phyloP scores from a whole-genome alignment of 2,888 invertebrate species.

The Agelastica alni region DNA sequence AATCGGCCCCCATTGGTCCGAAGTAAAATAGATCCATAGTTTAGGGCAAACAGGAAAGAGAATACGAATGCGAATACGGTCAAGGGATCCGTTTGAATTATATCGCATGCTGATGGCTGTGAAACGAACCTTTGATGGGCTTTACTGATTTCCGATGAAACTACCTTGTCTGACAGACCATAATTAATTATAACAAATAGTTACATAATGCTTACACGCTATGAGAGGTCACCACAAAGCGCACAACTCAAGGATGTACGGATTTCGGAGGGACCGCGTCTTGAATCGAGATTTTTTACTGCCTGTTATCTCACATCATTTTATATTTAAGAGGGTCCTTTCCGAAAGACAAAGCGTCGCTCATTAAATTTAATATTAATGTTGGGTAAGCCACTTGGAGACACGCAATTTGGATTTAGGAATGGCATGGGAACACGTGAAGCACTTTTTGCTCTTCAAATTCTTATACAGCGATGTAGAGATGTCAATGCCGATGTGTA shows the following conservation, averaged over 20 bases:
- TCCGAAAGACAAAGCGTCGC: no score
- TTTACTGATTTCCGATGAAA: conserved; percentile 24
- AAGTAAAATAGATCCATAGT: conserved; percentile 12
- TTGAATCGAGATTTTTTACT: no score
- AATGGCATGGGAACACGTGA: no score
- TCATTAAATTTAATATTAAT: no score
- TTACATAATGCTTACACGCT: conserved; percentile 22
- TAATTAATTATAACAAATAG: conserved; percentile 29
- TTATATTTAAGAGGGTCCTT: no score
- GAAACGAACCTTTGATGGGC: conserved; percentile 20
- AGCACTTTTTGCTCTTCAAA: no score
- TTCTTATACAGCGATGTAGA: no score
- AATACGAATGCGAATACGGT: conserved; percentile 16
- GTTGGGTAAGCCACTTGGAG: no score
- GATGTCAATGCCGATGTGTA: no score
- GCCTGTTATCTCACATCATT: no score
- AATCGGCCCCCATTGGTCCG: neutral
- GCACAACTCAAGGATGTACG: neutral
- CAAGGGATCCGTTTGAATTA: conserved; percentile 16
- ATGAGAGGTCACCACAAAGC: conserved; percentile 15
- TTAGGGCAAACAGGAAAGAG: conserved; percentile 14
- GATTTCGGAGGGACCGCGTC: neutral
- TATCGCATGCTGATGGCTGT: conserved; percentile 14
- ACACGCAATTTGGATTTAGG: no score
- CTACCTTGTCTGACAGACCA: conserved; percentile 23